These are phyloP conservation scores for Eumerus sabulonum DNA, from an alignment of 2,888 invertebrate genomes.

Conservation along the genomic window DNA sequence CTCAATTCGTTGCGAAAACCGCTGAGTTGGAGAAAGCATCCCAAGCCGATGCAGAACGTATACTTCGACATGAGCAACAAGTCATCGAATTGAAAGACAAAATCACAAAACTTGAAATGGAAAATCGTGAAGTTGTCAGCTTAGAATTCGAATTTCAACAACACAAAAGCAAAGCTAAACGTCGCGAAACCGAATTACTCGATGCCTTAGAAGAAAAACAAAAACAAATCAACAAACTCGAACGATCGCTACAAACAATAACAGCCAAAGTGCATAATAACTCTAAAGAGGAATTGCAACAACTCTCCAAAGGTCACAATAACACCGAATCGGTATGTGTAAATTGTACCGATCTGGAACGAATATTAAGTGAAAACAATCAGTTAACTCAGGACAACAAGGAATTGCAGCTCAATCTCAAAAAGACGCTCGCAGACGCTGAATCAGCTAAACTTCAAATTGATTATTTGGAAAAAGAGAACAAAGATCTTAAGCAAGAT, in stretches of 20 bases:
- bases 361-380: constrained; percentile 70
- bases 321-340: constrained; percentile 69
- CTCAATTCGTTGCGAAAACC: constrained; percentile 55
- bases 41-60: constrained; percentile 76
- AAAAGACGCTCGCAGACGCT: constrained; percentile 30
- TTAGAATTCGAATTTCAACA: constrained; percentile 81
- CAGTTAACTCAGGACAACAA: constrained; percentile 51
- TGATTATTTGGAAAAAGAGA: constrained; percentile 63
- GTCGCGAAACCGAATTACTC: constrained; percentile 81
- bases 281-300: constrained; percentile 73
- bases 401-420: constrained; percentile 17
- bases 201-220: constrained; percentile 79
- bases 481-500: constrained; percentile 43
- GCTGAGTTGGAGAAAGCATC: constrained; percentile 70
- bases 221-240: constrained; percentile 70
- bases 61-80: constrained; percentile 79
- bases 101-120: constrained; percentile 72
- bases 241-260: constrained; percentile 70
- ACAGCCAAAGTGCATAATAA: constrained; percentile 71
- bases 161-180: constrained; percentile 80
- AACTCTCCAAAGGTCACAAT: constrained; percentile 69
- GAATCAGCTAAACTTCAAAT: constrained; percentile 46
- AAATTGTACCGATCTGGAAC: constrained; percentile 73
- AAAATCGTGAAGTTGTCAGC: constrained; percentile 74
- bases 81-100: constrained; percentile 71